Evolutionary conservation across 2,113 vertebrate species (phyloP).

Genomic region (Pelodiscus sinensis): DNA sequence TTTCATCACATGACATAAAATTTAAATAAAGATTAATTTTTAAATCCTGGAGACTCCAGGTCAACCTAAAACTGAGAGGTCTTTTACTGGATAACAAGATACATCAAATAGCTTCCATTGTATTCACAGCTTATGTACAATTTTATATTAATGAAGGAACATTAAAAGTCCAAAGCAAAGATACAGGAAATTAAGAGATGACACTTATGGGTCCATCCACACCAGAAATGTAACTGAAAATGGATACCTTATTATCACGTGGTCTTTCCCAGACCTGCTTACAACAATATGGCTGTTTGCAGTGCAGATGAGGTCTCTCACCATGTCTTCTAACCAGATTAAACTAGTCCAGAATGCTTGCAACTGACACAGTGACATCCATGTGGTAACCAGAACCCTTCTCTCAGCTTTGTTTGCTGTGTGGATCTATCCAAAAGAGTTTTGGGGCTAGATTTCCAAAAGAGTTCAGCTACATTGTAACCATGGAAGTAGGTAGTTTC

Average conservation of each 20-base stretch:
- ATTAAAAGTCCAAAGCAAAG: not conserved
- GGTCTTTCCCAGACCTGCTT: not conserved
- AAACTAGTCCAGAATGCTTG: not conserved
- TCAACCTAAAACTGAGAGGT: not conserved
- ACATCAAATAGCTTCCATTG: not conserved
- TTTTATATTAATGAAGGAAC: not conserved
- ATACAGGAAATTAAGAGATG: not conserved
- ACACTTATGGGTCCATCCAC: not conserved
- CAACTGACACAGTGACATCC: not conserved
- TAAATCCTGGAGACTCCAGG: no score
- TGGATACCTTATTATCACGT: not conserved
- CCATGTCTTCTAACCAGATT: not conserved
- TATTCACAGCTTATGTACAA: not conserved
- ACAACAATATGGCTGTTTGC: not conserved
- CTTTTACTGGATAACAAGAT: not conserved
- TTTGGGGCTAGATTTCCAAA: not conserved
- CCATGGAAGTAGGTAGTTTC: not conserved
- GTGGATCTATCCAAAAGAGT: not conserved
- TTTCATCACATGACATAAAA: no score
- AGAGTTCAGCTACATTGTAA: accelerated
- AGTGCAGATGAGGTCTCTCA: not conserved
- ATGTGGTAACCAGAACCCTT: not conserved
- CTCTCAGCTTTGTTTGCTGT: accelerated
- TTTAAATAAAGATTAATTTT: no score
- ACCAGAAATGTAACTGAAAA: not conserved